These are phyloP conservation scores for Mormyrus lacerda DNA, from an alignment of 2,113 vertebrate species.

Conservation along the genomic window DNA sequence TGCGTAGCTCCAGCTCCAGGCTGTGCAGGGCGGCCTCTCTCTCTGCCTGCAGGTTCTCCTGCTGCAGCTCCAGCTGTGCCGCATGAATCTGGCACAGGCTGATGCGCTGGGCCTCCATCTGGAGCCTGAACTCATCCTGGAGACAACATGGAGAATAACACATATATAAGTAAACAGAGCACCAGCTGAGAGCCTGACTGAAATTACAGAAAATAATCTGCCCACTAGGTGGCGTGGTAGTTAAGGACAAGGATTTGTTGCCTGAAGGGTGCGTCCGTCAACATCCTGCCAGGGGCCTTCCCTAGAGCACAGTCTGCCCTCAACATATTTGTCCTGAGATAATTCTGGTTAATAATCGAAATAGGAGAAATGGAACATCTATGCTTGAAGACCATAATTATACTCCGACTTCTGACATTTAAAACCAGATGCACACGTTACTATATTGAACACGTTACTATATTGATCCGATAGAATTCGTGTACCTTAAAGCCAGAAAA, in stretches of 20 bases:
- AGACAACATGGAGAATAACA: background rate
- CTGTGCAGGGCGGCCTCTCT: conserved; percentile 58
- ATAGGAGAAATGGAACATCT: background rate
- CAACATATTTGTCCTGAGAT: background rate
- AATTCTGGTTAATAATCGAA: background rate
- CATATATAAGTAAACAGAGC: background rate
- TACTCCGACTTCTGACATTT: background rate
- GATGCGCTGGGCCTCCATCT: conserved; percentile 84
- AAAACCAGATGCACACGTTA: background rate
- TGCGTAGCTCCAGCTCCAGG: conserved; percentile 61
- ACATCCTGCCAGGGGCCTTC: background rate
- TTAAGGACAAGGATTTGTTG: background rate
- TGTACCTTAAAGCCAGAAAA: background rate
- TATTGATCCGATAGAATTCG: background rate
- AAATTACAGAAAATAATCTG: background rate
- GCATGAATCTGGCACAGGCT: conserved; percentile 85
- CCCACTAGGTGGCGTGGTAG: background rate
- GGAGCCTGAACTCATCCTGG: conserved; percentile 77
- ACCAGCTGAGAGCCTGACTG: background rate
- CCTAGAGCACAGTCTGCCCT: background rate
- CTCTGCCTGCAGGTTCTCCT: conserved; percentile 60
- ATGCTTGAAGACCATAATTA: background rate
- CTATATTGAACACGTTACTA: background rate
- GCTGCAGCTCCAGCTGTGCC: conserved; percentile 75
- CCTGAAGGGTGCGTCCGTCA: background rate